phyloP scores from a whole-genome alignment of 2,113 vertebrate genomes.

The Physeter macrocephalus region DNA sequence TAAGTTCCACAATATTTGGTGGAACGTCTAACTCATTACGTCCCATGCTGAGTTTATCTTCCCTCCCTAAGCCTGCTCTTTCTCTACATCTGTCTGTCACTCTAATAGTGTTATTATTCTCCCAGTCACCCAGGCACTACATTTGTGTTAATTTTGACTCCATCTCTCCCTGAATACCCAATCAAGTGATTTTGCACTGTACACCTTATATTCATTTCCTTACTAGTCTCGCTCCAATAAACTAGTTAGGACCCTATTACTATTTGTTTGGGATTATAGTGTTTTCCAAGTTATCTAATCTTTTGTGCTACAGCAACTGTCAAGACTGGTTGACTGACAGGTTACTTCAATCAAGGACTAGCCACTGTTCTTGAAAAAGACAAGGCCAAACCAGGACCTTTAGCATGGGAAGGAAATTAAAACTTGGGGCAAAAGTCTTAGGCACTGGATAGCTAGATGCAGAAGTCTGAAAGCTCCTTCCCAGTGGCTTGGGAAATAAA shows the following conservation, averaged over 20 bases:
- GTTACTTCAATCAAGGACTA: neutral
- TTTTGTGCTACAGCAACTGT: neutral
- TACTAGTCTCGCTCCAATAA: neutral
- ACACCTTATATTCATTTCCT: neutral
- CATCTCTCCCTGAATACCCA: neutral
- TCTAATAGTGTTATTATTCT: neutral
- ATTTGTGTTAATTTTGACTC: neutral
- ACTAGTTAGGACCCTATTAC: neutral
- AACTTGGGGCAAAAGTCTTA: neutral
- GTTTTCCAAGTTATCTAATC: neutral
- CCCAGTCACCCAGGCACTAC: neutral
- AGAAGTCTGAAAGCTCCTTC: neutral
- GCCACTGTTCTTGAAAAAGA: neutral
- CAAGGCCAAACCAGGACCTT: neutral
- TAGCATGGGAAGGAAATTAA: neutral
- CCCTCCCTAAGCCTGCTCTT: neutral
- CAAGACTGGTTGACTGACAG: neutral
- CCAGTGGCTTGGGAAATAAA: neutral
- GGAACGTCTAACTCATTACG: neutral
- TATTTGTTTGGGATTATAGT: neutral
- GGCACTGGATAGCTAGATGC: neutral
- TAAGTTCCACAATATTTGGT: neutral
- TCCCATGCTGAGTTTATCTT: neutral
- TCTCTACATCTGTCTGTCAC: neutral
- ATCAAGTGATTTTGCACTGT: neutral